Percentiles rank a stretch among this genome's conserved stretches.
Evolutionary conservation across 2,797 vertebrate species (phyloP).

Genomic region (Coranthus polyacanthus): DNA sequence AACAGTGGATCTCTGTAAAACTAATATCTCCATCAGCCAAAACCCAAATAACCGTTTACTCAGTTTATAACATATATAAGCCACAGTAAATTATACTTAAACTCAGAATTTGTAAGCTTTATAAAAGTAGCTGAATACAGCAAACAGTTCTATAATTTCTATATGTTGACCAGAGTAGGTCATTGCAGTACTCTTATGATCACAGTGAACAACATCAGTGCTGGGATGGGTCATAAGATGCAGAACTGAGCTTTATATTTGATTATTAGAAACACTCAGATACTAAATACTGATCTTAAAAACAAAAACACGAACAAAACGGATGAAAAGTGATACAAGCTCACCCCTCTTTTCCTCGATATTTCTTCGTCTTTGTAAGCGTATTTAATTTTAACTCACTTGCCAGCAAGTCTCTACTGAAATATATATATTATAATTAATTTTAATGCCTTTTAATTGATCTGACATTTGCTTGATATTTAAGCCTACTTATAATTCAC

Average conservation of each 20-base stretch:
- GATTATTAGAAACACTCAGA: conserved; percentile 13
- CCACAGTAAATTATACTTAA: too few relatives aligned
- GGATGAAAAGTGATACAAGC: conserved; percentile 7
- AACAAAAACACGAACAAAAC: not conserved
- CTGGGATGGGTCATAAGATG: conserved; percentile 2
- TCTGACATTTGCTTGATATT: conserved; percentile 8
- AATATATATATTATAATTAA: not conserved
- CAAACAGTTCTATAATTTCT: too few relatives aligned
- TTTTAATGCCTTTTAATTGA: not conserved
- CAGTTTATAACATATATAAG: too few relatives aligned
- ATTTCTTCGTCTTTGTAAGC: too few relatives aligned
- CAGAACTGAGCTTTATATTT: not conserved
- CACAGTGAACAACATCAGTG: conserved; percentile 3
- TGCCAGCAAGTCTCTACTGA: too few relatives aligned
- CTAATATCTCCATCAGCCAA: not conserved
- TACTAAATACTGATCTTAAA: not conserved
- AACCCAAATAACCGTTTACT: too few relatives aligned
- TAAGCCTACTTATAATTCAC: not conserved
- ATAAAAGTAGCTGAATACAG: too few relatives aligned
- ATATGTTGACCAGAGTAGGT: not conserved
- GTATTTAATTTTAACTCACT: too few relatives aligned
- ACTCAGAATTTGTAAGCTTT: too few relatives aligned
- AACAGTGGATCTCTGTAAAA: too few relatives aligned
- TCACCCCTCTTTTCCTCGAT: not conserved
- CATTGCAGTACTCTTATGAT: not conserved